phyloP scores from a whole-genome alignment of 2,888 invertebrate species.

The Drosophila mimica region DNA sequence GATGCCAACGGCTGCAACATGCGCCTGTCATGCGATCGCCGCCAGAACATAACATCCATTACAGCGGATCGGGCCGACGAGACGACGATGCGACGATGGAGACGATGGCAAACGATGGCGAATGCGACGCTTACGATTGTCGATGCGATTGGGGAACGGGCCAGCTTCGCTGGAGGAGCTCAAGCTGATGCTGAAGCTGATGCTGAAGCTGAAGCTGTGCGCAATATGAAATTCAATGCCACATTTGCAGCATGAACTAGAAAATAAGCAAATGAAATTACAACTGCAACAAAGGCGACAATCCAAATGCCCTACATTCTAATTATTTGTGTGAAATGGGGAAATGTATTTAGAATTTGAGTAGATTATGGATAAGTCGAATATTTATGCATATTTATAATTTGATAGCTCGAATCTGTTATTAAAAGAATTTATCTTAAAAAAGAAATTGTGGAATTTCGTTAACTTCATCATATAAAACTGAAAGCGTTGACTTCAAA shows the following conservation, averaged over 20 bases:
- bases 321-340: not conserved
- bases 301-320: constrained; percentile 23
- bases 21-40: constrained; percentile 81
- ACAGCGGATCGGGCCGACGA: constrained; percentile 63
- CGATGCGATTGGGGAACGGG: constrained; percentile 53
- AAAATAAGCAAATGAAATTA: constrained; percentile 50
- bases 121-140: constrained; percentile 64
- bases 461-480: not conserved
- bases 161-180: constrained; percentile 23
- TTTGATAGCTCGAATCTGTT: not conserved
- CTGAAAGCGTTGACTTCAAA: not conserved
- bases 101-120: constrained; percentile 39
- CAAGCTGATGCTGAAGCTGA: constrained; percentile 12
- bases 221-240: constrained; percentile 82
- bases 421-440: not conserved
- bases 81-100: constrained; percentile 29
- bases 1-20: constrained; percentile 82
- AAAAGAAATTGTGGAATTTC: not conserved
- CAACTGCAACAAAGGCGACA: not conserved
- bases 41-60: constrained; percentile 82
- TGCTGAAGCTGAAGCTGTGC: constrained; percentile 39
- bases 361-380: not conserved
- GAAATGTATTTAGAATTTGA: not conserved
- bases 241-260: constrained; percentile 80
- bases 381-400: not conserved